phyloP scores from a whole-genome alignment of 1,140 invertebrate species.

The Drosophila ironensis region DNA sequence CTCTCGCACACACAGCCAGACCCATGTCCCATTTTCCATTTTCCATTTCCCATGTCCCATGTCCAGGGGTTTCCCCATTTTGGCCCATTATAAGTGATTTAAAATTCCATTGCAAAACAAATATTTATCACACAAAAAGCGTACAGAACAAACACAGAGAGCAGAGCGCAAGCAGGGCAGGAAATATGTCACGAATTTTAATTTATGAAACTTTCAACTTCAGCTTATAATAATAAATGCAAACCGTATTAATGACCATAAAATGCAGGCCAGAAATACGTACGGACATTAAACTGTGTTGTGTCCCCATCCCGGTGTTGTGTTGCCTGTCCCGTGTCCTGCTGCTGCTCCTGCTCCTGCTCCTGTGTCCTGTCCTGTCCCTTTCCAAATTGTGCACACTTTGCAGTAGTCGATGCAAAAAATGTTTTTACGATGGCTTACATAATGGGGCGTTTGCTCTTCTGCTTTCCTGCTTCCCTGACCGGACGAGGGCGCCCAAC shows the following conservation, averaged over 20 bases:
- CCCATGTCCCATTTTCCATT: too few relatives aligned
- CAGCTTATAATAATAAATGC: conserved; percentile 1
- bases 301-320: not conserved
- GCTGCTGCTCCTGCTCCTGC: not conserved
- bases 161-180: not conserved
- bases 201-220: not conserved
- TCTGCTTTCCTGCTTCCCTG: not conserved
- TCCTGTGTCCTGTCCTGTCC: not conserved
- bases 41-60: too few relatives aligned
- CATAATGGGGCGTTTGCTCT: conserved; percentile 1
- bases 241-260: conserved; percentile 2
- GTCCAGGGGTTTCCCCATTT: not conserved
- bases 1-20: too few relatives aligned
- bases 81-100: not conserved
- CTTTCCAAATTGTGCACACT: not conserved
- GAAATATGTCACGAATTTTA: not conserved
- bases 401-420: not conserved
- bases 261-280: not conserved
- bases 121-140: not conserved
- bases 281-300: not conserved
- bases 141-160: not conserved
- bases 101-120: not conserved
- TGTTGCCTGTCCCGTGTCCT: not conserved
- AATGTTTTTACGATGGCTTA: conserved; percentile 2
- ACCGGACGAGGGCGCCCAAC: not conserved